Evolutionary conservation across 1,140 invertebrate genomes (phyloP).

Genomic region (Metaphire vulgaris): DNA sequence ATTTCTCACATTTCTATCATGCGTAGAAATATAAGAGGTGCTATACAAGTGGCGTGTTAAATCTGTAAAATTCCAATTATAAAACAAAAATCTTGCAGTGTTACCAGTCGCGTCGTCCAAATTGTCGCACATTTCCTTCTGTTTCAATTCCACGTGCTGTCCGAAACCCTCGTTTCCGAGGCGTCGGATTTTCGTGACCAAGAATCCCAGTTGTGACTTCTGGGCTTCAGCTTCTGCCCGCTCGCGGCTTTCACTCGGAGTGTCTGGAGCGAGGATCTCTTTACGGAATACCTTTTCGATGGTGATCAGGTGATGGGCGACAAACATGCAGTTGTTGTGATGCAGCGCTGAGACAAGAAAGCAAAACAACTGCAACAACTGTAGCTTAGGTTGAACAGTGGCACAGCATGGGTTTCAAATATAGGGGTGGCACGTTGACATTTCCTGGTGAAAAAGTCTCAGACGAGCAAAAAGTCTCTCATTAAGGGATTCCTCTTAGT

Average conservation of each 20-base stretch:
- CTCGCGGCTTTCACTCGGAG: not conserved
- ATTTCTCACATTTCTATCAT: too few species aligned
- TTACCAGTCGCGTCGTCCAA: slow-evolving; percentile 54
- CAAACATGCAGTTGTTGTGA: slow-evolving; percentile 85
- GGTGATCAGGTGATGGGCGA: slow-evolving; percentile 67
- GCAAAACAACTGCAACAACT: too few species aligned
- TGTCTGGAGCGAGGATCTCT: not conserved
- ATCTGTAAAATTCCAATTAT: too few species aligned
- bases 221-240: not conserved
- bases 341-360: slow-evolving; percentile 66
- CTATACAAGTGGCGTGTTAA: too few species aligned
- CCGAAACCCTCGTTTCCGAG: slow-evolving; percentile 64
- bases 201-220: slow-evolving; percentile 19
- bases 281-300: slow-evolving; percentile 61
- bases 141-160: slow-evolving; percentile 66
- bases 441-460: too few species aligned
- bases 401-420: too few species aligned
- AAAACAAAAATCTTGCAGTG: too few species aligned
- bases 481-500: too few species aligned
- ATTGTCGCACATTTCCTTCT: slow-evolving; percentile 65
- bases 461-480: too few species aligned
- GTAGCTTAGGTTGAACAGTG: too few species aligned
- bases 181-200: slow-evolving; percentile 60
- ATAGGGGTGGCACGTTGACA: too few species aligned
- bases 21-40: too few species aligned